Percentiles rank a stretch among this genome's conserved stretches.
Evolutionary conservation across 2,888 invertebrate genomes (phyloP).

Genomic region (Dysmachus trigonus): DNA sequence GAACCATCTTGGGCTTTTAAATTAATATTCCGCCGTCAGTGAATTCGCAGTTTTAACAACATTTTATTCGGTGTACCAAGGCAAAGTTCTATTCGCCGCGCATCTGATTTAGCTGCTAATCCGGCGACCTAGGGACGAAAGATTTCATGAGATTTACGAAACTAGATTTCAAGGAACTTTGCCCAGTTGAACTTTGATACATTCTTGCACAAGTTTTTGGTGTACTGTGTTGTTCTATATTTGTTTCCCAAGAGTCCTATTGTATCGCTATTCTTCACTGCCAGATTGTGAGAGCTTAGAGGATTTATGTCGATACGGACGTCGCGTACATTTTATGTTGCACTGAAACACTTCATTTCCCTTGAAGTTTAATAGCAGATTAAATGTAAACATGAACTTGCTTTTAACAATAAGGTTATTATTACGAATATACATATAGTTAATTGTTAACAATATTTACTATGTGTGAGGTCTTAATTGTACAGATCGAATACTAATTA

Average conservation of each 20-base stretch:
- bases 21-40: not conserved
- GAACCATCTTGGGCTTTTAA: not conserved
- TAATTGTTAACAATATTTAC: not conserved
- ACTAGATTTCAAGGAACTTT: not conserved
- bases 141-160: slow-evolving; percentile 1
- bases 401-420: not conserved
- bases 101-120: not conserved
- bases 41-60: not conserved
- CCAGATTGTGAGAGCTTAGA: not conserved
- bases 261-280: not conserved
- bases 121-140: not conserved
- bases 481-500: too few relatives aligned
- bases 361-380: not conserved
- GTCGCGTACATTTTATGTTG: not conserved
- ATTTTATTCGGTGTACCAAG: not conserved
- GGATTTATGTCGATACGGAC: not conserved
- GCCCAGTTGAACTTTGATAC: not conserved
- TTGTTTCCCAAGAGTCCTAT: not conserved
- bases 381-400: not conserved
- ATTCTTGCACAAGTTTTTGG: not conserved
- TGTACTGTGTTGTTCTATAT: not conserved
- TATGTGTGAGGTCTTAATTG: too few relatives aligned
- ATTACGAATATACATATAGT: not conserved
- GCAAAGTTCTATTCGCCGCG: not conserved
- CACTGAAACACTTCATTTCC: not conserved